A percentile compares a stretch with the other conserved stretches of the same genome.
Conservation (phyloP, 2,797 vertebrate genomes). For the Mus caroli region DNA sequence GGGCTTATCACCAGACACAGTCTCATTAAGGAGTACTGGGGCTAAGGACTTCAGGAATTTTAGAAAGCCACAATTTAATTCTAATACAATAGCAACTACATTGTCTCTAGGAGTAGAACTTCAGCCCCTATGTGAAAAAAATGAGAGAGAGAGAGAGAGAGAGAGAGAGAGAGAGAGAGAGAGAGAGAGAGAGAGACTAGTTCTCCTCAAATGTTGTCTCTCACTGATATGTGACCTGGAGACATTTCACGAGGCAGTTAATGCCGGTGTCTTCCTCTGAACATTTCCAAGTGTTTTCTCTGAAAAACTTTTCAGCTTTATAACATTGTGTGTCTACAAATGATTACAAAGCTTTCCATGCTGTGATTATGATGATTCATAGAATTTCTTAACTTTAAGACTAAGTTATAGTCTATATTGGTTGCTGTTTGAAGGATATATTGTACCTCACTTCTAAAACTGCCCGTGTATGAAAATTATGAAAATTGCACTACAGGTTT, state of each 20-base stretch:
- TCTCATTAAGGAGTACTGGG: background rate
- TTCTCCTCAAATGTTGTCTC: background rate
- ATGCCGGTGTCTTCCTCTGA: background rate
- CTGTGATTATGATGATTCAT: background rate
- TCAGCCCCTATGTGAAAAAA: background rate
- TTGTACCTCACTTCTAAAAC: background rate
- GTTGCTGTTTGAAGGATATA: background rate
- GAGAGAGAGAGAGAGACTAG: background rate
- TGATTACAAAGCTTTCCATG: background rate
- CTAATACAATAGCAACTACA: background rate
- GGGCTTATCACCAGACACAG: background rate
- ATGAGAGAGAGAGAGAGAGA: background rate
- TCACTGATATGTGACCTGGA: conserved; percentile 26
- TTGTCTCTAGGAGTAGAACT: background rate
- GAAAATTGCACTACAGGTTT: background rate
- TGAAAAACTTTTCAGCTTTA: background rate
- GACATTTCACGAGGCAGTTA: background rate
- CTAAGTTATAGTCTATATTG: conserved; percentile 44
- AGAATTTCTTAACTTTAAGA: background rate
- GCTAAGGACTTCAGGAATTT: background rate
- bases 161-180: no score
- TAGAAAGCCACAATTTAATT: background rate
- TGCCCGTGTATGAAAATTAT: background rate
- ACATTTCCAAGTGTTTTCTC: background rate
- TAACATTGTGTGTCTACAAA: conserved; percentile 7